Conservation (phyloP, 1,140 invertebrate genomes). For the Panulirus ornatus region DNA sequence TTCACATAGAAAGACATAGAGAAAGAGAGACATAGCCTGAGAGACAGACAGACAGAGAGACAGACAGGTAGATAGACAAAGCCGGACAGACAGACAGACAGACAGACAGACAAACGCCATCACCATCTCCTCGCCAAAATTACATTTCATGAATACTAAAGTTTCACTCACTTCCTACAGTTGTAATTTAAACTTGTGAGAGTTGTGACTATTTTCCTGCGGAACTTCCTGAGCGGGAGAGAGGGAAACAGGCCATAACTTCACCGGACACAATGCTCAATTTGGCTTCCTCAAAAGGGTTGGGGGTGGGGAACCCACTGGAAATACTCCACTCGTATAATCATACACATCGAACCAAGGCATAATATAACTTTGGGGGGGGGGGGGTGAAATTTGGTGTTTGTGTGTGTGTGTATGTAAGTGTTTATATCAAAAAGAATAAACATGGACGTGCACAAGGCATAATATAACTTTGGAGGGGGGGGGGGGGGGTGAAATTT, state of each 20-base stretch:
- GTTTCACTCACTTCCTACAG: neutral
- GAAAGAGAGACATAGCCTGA: neutral
- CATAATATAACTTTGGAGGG: neutral
- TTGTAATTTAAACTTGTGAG: constrained; percentile 1
- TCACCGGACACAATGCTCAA: neutral
- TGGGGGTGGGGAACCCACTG: neutral
- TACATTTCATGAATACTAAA: neutral
- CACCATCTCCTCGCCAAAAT: neutral
- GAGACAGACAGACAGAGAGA: neutral
- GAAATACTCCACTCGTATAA: neutral
- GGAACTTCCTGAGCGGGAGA: neutral
- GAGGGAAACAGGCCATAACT: neutral
- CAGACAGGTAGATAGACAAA: neutral
- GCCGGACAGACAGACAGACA: neutral
- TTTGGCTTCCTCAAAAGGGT: neutral
- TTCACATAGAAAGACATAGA: too few species aligned
- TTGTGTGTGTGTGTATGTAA: too few species aligned
- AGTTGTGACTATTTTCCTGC: neutral
- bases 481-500: too few species aligned
- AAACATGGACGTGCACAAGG: too few species aligned
- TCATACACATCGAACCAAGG: neutral
- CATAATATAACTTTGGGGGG: neutral
- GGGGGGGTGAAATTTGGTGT: too few species aligned
- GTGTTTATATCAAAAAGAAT: neutral
- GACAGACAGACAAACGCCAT: neutral